These are phyloP conservation scores for Hafferia zeledoni DNA, from an alignment of 2,797 vertebrate genomes.

Conservation along the genomic window DNA sequence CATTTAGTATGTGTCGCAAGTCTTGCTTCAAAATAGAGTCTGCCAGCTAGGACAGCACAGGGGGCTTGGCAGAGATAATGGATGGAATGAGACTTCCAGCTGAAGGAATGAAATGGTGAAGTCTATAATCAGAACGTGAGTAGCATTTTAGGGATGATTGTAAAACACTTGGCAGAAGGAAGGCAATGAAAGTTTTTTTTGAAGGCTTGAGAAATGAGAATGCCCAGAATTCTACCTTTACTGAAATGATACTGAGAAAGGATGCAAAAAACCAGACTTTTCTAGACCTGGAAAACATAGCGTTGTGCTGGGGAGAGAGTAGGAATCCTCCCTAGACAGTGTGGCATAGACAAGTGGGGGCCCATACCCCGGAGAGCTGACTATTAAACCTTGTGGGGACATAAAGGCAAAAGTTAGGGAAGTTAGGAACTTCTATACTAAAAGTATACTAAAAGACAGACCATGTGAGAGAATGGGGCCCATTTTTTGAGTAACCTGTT, in stretches of 20 bases:
- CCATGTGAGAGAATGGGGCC: rapidly evolving
- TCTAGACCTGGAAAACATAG: background rate
- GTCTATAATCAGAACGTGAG: conserved; percentile 41
- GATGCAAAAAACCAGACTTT: background rate
- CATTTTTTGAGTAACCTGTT: background rate
- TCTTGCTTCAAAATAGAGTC: conserved; percentile 17
- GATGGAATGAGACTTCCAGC: conserved; percentile 52
- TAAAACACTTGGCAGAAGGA: background rate
- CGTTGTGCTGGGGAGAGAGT: background rate
- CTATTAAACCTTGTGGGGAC: background rate
- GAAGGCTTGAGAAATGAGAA: background rate
- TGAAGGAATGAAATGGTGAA: conserved; percentile 31
- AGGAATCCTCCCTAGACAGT: background rate
- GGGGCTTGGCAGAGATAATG: conserved; percentile 42
- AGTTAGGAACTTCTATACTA: background rate
- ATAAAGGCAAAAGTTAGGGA: background rate
- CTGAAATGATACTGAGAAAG: background rate
- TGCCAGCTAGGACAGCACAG: background rate
- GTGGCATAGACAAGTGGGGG: background rate
- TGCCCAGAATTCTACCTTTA: background rate
- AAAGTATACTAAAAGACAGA: background rate
- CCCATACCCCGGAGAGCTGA: background rate
- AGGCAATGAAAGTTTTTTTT: background rate
- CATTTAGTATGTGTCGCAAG: background rate
- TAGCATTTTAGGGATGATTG: conserved; percentile 21